phyloP scores from a whole-genome alignment of 2,888 invertebrate genomes.

The Meliscaeva auricollis region DNA sequence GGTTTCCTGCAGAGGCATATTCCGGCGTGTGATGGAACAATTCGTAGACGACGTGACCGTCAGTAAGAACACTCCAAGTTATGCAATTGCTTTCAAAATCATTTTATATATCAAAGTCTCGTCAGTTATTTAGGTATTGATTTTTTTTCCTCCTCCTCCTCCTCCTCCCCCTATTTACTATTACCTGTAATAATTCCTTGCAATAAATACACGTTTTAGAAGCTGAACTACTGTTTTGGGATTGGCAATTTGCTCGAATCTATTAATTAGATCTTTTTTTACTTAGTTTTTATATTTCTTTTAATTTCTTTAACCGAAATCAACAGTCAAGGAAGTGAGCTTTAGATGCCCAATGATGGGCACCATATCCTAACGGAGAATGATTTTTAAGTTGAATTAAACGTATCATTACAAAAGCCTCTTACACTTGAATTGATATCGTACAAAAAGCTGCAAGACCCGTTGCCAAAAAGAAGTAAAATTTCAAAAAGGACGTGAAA shows the following conservation, averaged over 20 bases:
- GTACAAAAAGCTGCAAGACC: too few species aligned
- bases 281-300: too few species aligned
- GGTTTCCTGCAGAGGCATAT: conserved; percentile 83
- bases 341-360: too few species aligned
- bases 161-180: background rate
- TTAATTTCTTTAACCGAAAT: too few species aligned
- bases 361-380: too few species aligned
- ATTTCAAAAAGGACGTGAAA: too few species aligned
- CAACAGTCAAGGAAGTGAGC: too few species aligned
- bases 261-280: too few species aligned
- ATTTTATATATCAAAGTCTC: conserved; percentile 30
- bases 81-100: conserved; percentile 4
- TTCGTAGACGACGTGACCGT: conserved; percentile 82
- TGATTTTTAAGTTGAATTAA: too few species aligned
- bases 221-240: background rate
- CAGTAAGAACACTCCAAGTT: conserved; percentile 29
- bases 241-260: background rate
- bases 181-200: conserved; percentile 53
- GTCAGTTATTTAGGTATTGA: conserved; percentile 35
- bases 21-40: conserved; percentile 83
- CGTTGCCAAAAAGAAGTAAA: too few species aligned
- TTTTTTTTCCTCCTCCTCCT: background rate
- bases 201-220: conserved; percentile 61
- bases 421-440: too few species aligned
- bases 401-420: too few species aligned